Evolutionary conservation across 2,888 invertebrate species (phyloP), one percentile per base, ranked within the genome.

Genomic region (Mythimna lalbum): DNA sequence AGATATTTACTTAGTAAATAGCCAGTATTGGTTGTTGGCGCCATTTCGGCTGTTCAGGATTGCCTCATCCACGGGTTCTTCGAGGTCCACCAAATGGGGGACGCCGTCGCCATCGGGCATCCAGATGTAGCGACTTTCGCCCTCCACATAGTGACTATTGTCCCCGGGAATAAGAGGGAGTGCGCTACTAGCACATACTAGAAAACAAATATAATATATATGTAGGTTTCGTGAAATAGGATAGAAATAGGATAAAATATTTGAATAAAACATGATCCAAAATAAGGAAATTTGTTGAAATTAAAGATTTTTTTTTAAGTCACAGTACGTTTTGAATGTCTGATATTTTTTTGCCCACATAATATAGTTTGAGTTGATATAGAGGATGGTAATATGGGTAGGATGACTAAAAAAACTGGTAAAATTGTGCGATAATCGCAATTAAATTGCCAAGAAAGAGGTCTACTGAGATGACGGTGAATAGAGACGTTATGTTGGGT

Each of bases 91-190:
- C 2, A 96, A 86, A 0, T 88, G 85, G 0, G 93, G 92, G 0
- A 82, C 83, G 2, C 92, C 94, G 0, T 93, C 87, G n/a, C 92
- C 91, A 83, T 95, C 92, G 2, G 94, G 92, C 91, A 95, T 94
- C 94, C 95, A 95, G 65, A 95, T 89, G 82, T 93, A 96, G 2
- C 92, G 93, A 80, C 94, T 94, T 63, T 90, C 88, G 0, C 95
- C 95, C 79, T 95, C 94, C 6, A 93, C 92, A 85, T 95, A 95
- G 82, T 93, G 90, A 71, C 93, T 94, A 73, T 95, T 95, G 73
- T 95, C 94, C 36, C 93, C 93, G 19, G 95, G 94, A 27, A 91
- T 67, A 12, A 81, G 27, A 21, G 92, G 91, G 27, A 92, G 83
- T 17, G 89, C 88, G 61, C 78, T 82, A 39, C 90, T 86, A 57